These are phyloP conservation scores for Gobiocypris rarus DNA, from an alignment of 2,113 vertebrate genomes.

Conservation along the genomic window DNA sequence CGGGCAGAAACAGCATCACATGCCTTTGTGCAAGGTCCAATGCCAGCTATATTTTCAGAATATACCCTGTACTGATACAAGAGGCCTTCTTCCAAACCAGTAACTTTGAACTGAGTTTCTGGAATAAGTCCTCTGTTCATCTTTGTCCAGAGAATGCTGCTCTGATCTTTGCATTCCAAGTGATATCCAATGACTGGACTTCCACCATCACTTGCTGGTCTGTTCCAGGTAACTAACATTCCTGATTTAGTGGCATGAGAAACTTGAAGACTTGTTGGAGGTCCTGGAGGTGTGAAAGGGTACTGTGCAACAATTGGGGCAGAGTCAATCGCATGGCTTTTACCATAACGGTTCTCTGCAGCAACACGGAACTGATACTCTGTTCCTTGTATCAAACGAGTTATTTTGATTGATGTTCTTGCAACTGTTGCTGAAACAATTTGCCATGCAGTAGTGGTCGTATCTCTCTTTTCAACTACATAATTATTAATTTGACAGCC, in stretches of 20 bases:
- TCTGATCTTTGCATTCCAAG: constrained; percentile 93
- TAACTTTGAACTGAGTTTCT: constrained; percentile 93
- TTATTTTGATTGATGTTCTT: constrained; percentile 93
- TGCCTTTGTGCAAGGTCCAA: constrained; percentile 91
- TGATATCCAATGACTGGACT: constrained; percentile 92
- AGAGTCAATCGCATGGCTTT: constrained; percentile 85
- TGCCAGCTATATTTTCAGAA: constrained; percentile 95
- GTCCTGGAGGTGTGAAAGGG: constrained; percentile 90
- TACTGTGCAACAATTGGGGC: constrained; percentile 88
- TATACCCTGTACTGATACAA: constrained; percentile 95
- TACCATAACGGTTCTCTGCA: constrained; percentile 97
- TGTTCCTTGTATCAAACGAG: constrained; percentile 85
- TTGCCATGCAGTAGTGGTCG: constrained; percentile 92
- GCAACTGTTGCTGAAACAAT: constrained; percentile 95
- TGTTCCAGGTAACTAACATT: constrained; percentile 92
- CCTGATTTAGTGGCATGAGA: constrained; percentile 87
- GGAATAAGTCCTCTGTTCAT: constrained; percentile 88
- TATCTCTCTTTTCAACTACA: constrained; percentile 96
- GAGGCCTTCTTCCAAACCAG: constrained; percentile 92
- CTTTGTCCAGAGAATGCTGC: constrained; percentile 96
- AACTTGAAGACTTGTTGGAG: constrained; percentile 87
- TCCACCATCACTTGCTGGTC: constrained; percentile 92
- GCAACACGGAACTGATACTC: constrained; percentile 98
- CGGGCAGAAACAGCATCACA: constrained; percentile 92
- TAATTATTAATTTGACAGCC: constrained; percentile 99